A percentile compares a stretch with the other conserved stretches of the same genome.
phyloP scores from a whole-genome alignment of 2,888 invertebrate genomes.

The Anoncus sp. region DNA sequence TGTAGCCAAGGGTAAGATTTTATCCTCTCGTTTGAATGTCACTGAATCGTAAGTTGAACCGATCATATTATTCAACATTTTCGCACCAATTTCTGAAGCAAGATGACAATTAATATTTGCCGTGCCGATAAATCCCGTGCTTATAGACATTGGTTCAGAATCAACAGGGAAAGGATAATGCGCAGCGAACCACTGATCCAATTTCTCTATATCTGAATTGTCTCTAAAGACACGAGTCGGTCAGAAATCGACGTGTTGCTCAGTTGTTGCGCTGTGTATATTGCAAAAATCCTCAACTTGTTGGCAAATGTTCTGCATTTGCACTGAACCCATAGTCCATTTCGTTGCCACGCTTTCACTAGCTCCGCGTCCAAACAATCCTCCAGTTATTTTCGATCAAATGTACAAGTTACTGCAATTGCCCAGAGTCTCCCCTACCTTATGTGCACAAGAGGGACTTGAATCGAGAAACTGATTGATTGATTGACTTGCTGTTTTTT shows the following conservation, averaged over 20 bases:
- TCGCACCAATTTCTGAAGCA: constrained; percentile 52
- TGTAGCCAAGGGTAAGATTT: constrained; percentile 17
- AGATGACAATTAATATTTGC: constrained; percentile 42
- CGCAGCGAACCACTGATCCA: constrained; percentile 40
- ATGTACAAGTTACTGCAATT: no score
- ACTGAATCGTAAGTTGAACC: constrained; percentile 40
- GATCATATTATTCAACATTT: constrained; percentile 34
- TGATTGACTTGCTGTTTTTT: no score
- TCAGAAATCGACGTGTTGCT: constrained; percentile 56
- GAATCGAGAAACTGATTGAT: no score
- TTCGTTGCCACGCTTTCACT: constrained; percentile 10
- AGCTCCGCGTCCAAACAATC: constrained; percentile 64
- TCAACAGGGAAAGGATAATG: constrained; percentile 49
- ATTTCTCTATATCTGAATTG: constrained; percentile 43
- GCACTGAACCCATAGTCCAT: constrained; percentile 37
- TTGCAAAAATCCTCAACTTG: constrained; percentile 33
- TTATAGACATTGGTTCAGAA: constrained; percentile 42
- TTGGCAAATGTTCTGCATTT: constrained; percentile 44
- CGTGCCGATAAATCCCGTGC: constrained; percentile 20
- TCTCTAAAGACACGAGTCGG: constrained; percentile 46
- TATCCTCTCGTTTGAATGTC: constrained; percentile 44
- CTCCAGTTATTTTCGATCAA: constrained; percentile 48
- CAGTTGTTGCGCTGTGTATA: constrained; percentile 23
- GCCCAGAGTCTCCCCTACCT: no score
- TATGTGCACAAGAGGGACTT: no score